Evolutionary conservation across 2,888 invertebrate species (phyloP).

Genomic region (Hybos culiciformis): DNA sequence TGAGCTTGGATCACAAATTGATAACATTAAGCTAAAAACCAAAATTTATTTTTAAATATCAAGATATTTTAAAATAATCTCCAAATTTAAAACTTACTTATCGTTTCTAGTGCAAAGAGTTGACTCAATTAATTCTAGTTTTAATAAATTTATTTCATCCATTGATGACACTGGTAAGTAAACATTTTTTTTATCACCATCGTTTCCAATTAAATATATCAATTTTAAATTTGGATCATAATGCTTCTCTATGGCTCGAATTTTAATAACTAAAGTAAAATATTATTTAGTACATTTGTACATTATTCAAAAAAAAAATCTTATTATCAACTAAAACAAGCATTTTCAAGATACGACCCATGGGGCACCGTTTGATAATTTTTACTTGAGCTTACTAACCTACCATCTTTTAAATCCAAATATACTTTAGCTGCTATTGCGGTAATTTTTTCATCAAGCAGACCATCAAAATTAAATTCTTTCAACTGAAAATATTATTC

Average conservation of each 20-base stretch:
- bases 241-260: conserved; percentile 12
- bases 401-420: conserved; percentile 43
- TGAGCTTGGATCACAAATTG: conserved; percentile 35
- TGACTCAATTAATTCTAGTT: conserved; percentile 17
- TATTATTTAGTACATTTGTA: background rate
- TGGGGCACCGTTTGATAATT: background rate
- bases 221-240: conserved; percentile 17
- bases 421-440: conserved; percentile 40
- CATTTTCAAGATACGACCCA: background rate
- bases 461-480: conserved; percentile 36
- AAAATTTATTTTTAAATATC: conserved; percentile 3
- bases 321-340: background rate
- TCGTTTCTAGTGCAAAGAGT: conserved; percentile 11
- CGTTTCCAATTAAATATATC: conserved; percentile 19
- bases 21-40: conserved; percentile 23
- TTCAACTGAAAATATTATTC: conserved; percentile 11
- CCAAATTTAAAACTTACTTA: conserved; percentile 1
- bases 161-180: conserved; percentile 19
- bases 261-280: background rate
- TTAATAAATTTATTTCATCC: conserved; percentile 18
- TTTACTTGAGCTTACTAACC: background rate
- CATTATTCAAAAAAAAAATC: background rate
- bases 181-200: conserved; percentile 9
- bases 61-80: conserved; percentile 3
- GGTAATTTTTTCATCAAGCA: conserved; percentile 34